phyloP scores from a whole-genome alignment of 37 sponge, comb jelly and placozoan species.

The Ianthella basta region DNA sequence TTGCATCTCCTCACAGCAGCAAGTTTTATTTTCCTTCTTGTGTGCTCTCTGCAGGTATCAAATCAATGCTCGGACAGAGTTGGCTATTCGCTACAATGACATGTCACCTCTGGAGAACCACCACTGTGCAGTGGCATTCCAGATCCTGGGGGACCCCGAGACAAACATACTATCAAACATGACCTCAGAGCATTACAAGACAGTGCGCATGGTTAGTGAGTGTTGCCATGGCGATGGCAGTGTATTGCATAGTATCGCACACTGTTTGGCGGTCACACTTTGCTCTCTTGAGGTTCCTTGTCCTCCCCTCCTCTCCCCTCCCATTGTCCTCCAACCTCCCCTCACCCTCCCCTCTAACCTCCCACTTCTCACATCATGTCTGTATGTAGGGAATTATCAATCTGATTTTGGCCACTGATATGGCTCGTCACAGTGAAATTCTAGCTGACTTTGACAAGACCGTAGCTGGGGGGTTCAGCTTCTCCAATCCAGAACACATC shows the following conservation, averaged over 20 bases:
- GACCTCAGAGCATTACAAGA: conserved; percentile 44
- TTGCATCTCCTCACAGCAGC: no score
- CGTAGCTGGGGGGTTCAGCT: conserved; percentile 31
- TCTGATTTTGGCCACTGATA: conserved; percentile 88
- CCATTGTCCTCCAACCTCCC: neutral
- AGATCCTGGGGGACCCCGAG: conserved; percentile 77
- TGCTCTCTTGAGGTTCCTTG: no score
- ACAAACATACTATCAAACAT: conserved; percentile 68
- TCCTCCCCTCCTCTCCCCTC: neutral
- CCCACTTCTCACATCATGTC: neutral
- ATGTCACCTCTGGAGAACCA: conserved; percentile 93
- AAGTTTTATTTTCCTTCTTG: no score
- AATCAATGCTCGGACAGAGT: conserved; percentile 87
- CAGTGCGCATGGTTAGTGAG: conserved; percentile 56
- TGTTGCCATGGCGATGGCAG: neutral
- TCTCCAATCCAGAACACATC: conserved; percentile 47
- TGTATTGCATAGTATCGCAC: no score
- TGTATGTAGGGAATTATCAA: conserved; percentile 73
- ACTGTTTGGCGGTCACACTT: no score
- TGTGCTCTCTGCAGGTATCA: conserved; percentile 55
- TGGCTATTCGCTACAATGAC: conserved; percentile 90
- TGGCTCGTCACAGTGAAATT: conserved; percentile 76
- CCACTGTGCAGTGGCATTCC: conserved; percentile 88
- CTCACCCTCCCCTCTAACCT: neutral
- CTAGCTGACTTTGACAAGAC: conserved; percentile 47